These are phyloP conservation scores for Phallusia fumigata DNA, from an alignment of 23 tunicate species.

Conservation along the genomic window DNA sequence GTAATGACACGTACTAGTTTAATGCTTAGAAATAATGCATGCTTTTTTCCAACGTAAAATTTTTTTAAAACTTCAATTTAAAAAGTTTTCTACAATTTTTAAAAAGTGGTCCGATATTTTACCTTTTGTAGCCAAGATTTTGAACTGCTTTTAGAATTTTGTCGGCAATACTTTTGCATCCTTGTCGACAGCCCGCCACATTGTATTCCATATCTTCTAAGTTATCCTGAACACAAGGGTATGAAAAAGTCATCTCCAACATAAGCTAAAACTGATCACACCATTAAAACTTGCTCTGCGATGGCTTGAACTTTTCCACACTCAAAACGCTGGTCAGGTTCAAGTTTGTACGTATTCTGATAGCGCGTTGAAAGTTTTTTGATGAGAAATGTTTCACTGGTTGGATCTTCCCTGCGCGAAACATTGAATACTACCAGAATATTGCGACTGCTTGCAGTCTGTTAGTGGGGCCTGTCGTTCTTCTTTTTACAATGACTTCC, in stretches of 20 bases:
- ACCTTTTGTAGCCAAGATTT: slow-evolving; percentile 58
- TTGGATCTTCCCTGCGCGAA: slow-evolving; percentile 48
- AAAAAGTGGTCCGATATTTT: too few relatives aligned
- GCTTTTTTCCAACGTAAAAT: too few relatives aligned
- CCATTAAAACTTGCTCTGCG: slow-evolving; percentile 46
- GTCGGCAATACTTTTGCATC: slow-evolving; percentile 45
- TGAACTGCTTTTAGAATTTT: slow-evolving; percentile 52
- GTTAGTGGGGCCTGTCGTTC: too few relatives aligned
- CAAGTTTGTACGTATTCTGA: slow-evolving; percentile 61
- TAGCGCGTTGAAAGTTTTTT: slow-evolving; percentile 31
- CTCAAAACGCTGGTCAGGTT: slow-evolving; percentile 59
- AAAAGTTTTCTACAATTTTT: too few relatives aligned
- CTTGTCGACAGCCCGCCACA: slow-evolving; percentile 26
- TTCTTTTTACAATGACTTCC: too few relatives aligned
- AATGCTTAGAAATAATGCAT: too few relatives aligned
- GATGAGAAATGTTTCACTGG: slow-evolving; percentile 47
- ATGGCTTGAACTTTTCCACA: slow-evolving; percentile 42
- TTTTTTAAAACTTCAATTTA: too few relatives aligned
- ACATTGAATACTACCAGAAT: background rate
- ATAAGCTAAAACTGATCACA: background rate
- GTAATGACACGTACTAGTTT: too few relatives aligned
- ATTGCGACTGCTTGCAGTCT: too few relatives aligned
- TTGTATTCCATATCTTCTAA: slow-evolving; percentile 71
- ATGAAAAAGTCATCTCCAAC: background rate
- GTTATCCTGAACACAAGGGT: slow-evolving; percentile 42